A percentile compares a stretch with the other conserved stretches of the same genome.
Conservation (phyloP, 2,113 vertebrate genomes). For the Myanophis thanlyinensis region DNA sequence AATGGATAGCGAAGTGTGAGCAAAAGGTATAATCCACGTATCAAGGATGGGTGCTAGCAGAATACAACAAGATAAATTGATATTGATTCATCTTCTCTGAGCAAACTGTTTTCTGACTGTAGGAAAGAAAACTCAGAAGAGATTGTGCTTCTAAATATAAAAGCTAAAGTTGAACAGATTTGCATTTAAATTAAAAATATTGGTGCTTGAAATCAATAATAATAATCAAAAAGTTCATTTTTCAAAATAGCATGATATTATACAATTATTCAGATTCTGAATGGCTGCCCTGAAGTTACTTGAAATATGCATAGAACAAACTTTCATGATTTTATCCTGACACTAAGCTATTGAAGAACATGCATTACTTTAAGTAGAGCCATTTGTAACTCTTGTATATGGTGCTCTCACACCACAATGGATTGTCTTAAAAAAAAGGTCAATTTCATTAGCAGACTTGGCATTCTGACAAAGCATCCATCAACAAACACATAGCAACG, state of each 20-base stretch:
- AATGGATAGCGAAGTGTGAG: slow-evolving; percentile 19
- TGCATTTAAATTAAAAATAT: slow-evolving; percentile 63
- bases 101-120: slow-evolving; percentile 51
- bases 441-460: not conserved
- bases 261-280: slow-evolving; percentile 42
- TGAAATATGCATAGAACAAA: slow-evolving; percentile 29
- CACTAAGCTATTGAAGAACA: not conserved
- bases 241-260: slow-evolving; percentile 40
- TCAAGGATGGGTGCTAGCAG: slow-evolving; percentile 46
- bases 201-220: slow-evolving; percentile 54
- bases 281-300: slow-evolving; percentile 25
- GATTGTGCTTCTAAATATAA: slow-evolving; percentile 33
- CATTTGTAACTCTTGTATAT: not conserved
- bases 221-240: slow-evolving; percentile 58
- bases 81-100: slow-evolving; percentile 55
- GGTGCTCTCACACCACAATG: not conserved
- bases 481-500: not conserved
- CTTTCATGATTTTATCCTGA: slow-evolving; percentile 1
- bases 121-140: slow-evolving; percentile 19
- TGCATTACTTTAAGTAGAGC: not conserved
- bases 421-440: not conserved
- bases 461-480: not conserved
- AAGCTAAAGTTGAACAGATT: slow-evolving; percentile 50
- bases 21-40: slow-evolving; percentile 54
- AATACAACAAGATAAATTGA: slow-evolving; percentile 47